A percentile compares a stretch with the other conserved stretches of the same genome.
These are phyloP conservation scores for Eupristina koningsbergeri DNA, from an alignment of 1,140 invertebrate species.

Conservation along the genomic window DNA sequence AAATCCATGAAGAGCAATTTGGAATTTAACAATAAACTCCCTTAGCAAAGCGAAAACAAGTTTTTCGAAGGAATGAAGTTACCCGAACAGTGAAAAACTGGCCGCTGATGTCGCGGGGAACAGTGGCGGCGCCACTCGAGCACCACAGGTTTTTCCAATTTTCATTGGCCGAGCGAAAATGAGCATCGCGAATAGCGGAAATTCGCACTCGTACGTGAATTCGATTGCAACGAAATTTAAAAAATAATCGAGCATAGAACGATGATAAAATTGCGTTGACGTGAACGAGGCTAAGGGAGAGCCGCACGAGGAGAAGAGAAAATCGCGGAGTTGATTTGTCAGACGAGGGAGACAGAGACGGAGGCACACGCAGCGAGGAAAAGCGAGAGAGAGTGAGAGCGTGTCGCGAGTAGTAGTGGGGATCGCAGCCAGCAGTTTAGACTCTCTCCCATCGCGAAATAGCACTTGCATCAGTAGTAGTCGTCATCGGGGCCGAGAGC, in stretches of 20 bases:
- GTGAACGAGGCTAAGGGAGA: too few relatives aligned
- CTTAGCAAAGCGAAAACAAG: too few relatives aligned
- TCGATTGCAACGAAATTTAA: neutral
- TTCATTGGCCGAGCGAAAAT: neutral
- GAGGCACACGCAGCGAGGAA: neutral
- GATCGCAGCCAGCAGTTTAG: neutral
- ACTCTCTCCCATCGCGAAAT: constrained; percentile 3
- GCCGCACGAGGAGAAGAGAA: neutral
- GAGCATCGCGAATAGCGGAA: neutral
- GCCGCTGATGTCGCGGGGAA: neutral
- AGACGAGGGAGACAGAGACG: neutral
- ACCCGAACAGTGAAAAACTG: too few relatives aligned
- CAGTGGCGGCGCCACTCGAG: neutral
- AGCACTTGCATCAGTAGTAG: constrained; percentile 39
- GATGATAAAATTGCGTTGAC: neutral
- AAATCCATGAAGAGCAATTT: too few relatives aligned
- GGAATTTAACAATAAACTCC: too few relatives aligned
- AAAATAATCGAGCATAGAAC: neutral
- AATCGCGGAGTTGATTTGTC: neutral
- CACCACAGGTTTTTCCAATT: neutral
- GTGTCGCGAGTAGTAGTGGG: too few relatives aligned
- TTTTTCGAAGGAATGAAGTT: neutral
- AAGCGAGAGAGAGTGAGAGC: too few relatives aligned
- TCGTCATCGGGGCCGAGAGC: constrained; percentile 38
- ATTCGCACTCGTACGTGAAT: neutral